Percentiles rank a stretch among this genome's conserved stretches.
Evolutionary conservation across 2,888 invertebrate genomes (phyloP).

Genomic region (Actias luna): DNA sequence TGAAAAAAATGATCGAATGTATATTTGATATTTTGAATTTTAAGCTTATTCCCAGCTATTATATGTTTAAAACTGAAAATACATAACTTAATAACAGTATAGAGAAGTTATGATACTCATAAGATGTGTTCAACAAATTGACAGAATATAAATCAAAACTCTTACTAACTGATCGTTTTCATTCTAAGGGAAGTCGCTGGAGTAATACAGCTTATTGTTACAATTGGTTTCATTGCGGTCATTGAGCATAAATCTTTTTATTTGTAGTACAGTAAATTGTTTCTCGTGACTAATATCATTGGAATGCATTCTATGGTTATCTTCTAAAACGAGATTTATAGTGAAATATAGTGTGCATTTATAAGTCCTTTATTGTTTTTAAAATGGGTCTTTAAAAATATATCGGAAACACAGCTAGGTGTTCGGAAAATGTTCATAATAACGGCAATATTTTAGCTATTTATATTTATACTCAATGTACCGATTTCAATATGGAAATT

Average conservation of each 20-base stretch:
- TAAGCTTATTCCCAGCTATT: too few relatives aligned
- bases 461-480: too few relatives aligned
- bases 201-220: constrained; percentile 41
- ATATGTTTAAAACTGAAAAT: too few relatives aligned
- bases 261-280: constrained; percentile 11
- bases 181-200: background rate
- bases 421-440: too few relatives aligned
- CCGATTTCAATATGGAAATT: too few relatives aligned
- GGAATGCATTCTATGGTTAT: background rate
- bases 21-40: too few relatives aligned
- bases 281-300: background rate
- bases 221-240: constrained; percentile 45
- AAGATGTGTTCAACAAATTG: background rate
- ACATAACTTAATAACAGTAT: background rate
- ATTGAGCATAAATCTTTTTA: constrained; percentile 35
- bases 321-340: background rate
- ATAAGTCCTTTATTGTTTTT: background rate
- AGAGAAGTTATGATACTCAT: background rate
- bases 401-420: too few relatives aligned
- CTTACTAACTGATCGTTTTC: background rate
- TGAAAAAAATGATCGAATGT: too few relatives aligned
- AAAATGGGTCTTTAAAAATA: background rate
- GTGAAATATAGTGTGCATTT: background rate
- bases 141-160: background rate
- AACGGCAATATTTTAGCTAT: background rate